These are phyloP conservation scores for Aphodius sticticus DNA, from an alignment of 2,888 invertebrate species.

Conservation along the genomic window DNA sequence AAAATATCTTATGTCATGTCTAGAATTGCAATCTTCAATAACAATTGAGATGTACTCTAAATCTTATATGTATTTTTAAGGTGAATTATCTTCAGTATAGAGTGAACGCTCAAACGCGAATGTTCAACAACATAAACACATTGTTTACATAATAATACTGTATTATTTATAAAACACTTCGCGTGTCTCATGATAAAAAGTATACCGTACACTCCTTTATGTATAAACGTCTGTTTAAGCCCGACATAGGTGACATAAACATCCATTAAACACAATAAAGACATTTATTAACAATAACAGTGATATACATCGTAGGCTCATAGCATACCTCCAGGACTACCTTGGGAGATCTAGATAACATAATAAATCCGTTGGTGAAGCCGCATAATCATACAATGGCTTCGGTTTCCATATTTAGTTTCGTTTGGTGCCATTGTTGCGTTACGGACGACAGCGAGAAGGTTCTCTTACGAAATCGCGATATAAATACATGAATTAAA, in stretches of 20 bases:
- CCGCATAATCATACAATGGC: not conserved
- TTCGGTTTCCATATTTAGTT: conserved; percentile 28
- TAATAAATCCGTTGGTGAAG: not conserved
- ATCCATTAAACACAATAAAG: conserved; percentile 4
- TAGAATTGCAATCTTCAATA: not conserved
- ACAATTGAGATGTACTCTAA: too few relatives aligned
- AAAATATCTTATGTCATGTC: not conserved
- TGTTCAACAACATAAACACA: not conserved
- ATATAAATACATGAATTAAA: conserved; percentile 22
- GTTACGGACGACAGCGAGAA: conserved; percentile 1
- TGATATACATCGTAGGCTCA: not conserved
- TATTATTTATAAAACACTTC: not conserved
- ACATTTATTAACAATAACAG: not conserved
- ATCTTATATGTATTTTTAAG: too few relatives aligned
- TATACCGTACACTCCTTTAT: not conserved
- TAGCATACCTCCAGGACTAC: not conserved
- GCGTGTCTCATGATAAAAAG: not conserved
- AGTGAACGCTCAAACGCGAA: not conserved
- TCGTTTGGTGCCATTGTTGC: conserved; percentile 24
- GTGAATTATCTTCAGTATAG: too few relatives aligned
- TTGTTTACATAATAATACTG: not conserved
- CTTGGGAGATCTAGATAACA: conserved; percentile 4
- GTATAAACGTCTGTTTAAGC: not conserved
- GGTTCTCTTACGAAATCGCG: conserved; percentile 29
- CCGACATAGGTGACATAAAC: not conserved